Evolutionary conservation across 2,888 invertebrate species (phyloP), one percentile per base, ranked within the genome.

Genomic region (Uloborus plumipes): DNA sequence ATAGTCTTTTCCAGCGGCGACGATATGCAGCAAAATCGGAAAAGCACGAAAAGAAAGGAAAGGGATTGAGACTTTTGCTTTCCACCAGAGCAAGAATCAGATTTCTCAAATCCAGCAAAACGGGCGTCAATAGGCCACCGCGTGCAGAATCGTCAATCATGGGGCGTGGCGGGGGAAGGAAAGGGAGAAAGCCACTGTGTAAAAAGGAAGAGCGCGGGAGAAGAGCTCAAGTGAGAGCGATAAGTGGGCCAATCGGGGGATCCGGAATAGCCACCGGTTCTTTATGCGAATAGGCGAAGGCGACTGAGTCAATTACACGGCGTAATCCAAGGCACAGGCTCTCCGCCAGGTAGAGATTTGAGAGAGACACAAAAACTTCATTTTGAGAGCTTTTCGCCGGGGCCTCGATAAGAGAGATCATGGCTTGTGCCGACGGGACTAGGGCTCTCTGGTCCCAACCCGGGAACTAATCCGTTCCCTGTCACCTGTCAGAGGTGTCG

Each of bases 401-500:
- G 55, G 66, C 59, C 65, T 51, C 61, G 83, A 83, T 83, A 83
- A 83, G 77, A 73, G 79, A 67, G 77, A 77, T 69, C 69, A 65
- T 61, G 61, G 26, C 31, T n/a, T 18, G 20, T 39, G 39, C 22
- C 55, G 64, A 53, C 53, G 64, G 50, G 31, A 65, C 49, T 39
- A 51, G 55, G 59, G 71, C 49, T 20, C 70, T 50, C 65, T 53
- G 69, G 74, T 59, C 75, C 64, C 75, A 61, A 64, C 65, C 66
- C 64, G 50, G 53, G 67, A 69, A 50, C 77, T 73, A 67, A 78
- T 73, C 78, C 83, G 70, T 69, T 39, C 78, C 78, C 74, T 82
- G 84, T 84, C 84, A 84, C 78, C 78, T 79, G 84, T 83, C 83
- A 83, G 74, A 78, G 83, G 83, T 76, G 73, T 75, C 80, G 80